These are phyloP conservation scores for Silurus aristotelis DNA, from an alignment of 2,797 vertebrate genomes.

Conservation along the genomic window DNA sequence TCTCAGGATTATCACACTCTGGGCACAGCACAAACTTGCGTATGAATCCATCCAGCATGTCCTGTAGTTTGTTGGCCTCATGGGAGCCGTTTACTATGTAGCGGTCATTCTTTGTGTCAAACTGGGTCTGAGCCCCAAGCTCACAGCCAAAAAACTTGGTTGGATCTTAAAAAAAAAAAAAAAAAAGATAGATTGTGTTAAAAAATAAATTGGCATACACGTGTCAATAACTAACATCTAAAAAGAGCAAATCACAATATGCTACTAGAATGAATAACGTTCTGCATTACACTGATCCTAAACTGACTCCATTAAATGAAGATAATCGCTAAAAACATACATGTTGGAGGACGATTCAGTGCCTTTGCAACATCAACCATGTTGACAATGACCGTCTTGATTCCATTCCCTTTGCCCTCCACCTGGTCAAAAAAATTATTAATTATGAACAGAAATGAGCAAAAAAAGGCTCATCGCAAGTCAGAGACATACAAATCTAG, in stretches of 20 bases:
- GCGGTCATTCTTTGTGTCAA: constrained; percentile 99
- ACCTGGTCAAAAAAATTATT: constrained; percentile 73
- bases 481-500: not conserved
- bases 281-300: not conserved
- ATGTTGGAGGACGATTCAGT: constrained; percentile 99
- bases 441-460: not conserved
- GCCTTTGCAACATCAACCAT: constrained; percentile 99
- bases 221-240: not conserved
- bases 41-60: constrained; percentile 99
- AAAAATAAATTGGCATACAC: not conserved
- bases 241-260: not conserved
- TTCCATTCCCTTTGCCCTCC: constrained; percentile 99
- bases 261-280: not conserved
- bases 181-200: not conserved
- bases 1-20: constrained; percentile 99
- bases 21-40: constrained; percentile 99
- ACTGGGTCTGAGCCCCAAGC: constrained; percentile 99
- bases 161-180: constrained; percentile 79
- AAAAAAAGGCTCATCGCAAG: not conserved
- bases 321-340: constrained; percentile 75
- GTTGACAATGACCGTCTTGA: constrained; percentile 99
- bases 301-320: not conserved
- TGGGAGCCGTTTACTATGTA: constrained; percentile 99
- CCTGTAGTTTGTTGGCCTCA: constrained; percentile 99
- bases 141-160: constrained; percentile 99